phyloP scores from a whole-genome alignment of 2,797 vertebrate genomes.

The Setipinna tenuifilis region DNA sequence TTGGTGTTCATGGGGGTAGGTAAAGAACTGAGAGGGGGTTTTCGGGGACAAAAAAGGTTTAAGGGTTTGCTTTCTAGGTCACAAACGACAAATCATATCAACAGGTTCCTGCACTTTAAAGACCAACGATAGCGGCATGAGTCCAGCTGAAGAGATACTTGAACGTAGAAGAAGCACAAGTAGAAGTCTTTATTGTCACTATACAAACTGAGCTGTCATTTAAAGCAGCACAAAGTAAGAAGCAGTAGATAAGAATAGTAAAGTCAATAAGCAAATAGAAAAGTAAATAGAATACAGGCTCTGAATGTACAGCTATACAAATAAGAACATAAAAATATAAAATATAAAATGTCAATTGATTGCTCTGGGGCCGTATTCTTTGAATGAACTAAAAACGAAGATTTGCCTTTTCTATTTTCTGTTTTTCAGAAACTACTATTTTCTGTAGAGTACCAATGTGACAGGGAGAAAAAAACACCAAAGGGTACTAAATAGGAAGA shows the following conservation, averaged over 20 bases:
- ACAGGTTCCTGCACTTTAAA: not conserved
- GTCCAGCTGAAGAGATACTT: not conserved
- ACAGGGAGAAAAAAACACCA: not conserved
- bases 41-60: not conserved
- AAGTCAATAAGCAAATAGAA: too few species aligned
- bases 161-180: too few species aligned
- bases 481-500: too few species aligned
- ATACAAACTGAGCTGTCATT: too few species aligned
- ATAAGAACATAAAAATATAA: too few species aligned
- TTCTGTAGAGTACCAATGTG: not conserved
- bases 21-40: not conserved
- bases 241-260: too few species aligned
- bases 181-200: too few species aligned
- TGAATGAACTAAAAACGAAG: not conserved
- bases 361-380: not conserved
- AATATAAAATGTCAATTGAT: not conserved
- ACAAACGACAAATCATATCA: slow-evolving; percentile 2
- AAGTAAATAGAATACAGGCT: too few species aligned
- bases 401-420: not conserved
- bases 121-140: not conserved
- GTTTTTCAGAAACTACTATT: too few species aligned
- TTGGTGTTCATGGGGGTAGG: not conserved
- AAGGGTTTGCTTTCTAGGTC: not conserved
- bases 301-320: too few species aligned
- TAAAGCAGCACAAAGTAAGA: too few species aligned